phyloP scores from a whole-genome alignment of 1,140 invertebrate genomes.

The Cryptotermes secundus region DNA sequence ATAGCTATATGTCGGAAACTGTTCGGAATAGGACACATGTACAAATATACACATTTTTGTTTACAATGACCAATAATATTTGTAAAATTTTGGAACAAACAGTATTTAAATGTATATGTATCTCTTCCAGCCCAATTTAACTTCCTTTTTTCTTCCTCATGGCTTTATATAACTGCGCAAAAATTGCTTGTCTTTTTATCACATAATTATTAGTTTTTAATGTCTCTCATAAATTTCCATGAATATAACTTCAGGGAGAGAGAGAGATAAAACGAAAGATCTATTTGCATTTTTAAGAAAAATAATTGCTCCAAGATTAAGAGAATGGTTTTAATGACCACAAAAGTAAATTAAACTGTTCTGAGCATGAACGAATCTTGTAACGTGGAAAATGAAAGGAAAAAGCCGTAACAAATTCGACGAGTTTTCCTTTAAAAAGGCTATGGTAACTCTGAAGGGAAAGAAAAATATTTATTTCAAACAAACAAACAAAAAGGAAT shows the following conservation, averaged over 20 bases:
- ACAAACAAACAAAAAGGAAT: no score
- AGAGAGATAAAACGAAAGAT: neutral
- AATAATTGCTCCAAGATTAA: conserved; percentile 3
- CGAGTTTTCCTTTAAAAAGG: no score
- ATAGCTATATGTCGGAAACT: no score
- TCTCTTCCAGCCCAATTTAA: neutral
- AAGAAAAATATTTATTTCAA: no score
- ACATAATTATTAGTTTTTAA: neutral
- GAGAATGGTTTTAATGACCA: neutral
- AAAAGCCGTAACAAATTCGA: no score
- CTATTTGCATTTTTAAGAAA: neutral
- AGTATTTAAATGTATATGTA: neutral
- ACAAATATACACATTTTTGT: no score
- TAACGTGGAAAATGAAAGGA: neutral
- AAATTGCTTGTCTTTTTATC: neutral
- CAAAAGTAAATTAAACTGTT: conserved; percentile 2
- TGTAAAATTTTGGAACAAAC: neutral
- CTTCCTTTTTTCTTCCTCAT: neutral
- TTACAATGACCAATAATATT: no score
- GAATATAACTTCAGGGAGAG: neutral
- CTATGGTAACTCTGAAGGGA: no score
- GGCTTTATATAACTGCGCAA: neutral
- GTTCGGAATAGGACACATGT: no score
- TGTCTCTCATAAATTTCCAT: neutral
- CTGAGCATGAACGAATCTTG: neutral